Percentiles rank a stretch among this genome's conserved stretches.
Evolutionary conservation across 2,797 vertebrate species (phyloP).

Genomic region (Ataeniobius toweri): DNA sequence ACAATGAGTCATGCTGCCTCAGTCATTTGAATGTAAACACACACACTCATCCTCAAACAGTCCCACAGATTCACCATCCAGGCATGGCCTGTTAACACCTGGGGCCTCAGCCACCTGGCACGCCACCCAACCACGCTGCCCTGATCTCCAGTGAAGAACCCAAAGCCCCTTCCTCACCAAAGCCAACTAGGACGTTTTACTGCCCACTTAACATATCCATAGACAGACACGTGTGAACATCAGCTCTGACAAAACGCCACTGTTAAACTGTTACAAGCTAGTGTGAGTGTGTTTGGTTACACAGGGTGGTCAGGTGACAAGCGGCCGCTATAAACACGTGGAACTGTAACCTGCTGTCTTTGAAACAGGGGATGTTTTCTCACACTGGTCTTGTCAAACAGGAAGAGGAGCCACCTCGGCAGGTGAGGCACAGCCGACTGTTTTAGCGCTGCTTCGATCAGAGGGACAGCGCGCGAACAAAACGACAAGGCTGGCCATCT

Average conservation of each 20-base stretch:
- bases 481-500: conserved; percentile 33
- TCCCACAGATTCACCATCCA: conserved; percentile 38
- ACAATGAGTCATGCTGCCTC: conserved; percentile 59
- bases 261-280: conserved; percentile 53
- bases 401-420: conserved; percentile 50
- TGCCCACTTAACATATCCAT: conserved; percentile 45
- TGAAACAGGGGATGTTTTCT: conserved; percentile 57
- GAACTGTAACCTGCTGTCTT: conserved; percentile 61
- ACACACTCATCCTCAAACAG: conserved; percentile 53
- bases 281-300: conserved; percentile 45
- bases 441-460: conserved; percentile 31
- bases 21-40: conserved; percentile 72
- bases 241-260: conserved; percentile 44
- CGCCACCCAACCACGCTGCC: conserved; percentile 41
- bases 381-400: conserved; percentile 44
- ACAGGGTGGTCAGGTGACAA: conserved; percentile 16
- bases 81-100: conserved; percentile 52
- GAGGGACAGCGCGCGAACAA: conserved; percentile 21
- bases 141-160: conserved; percentile 20
- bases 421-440: conserved; percentile 33
- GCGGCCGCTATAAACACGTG: conserved; percentile 63
- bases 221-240: conserved; percentile 57
- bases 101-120: conserved; percentile 63
- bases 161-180: conserved; percentile 25
- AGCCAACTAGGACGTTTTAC: conserved; percentile 56